phyloP scores from a whole-genome alignment of 2,888 invertebrate species.

The Euzetes globulus region DNA sequence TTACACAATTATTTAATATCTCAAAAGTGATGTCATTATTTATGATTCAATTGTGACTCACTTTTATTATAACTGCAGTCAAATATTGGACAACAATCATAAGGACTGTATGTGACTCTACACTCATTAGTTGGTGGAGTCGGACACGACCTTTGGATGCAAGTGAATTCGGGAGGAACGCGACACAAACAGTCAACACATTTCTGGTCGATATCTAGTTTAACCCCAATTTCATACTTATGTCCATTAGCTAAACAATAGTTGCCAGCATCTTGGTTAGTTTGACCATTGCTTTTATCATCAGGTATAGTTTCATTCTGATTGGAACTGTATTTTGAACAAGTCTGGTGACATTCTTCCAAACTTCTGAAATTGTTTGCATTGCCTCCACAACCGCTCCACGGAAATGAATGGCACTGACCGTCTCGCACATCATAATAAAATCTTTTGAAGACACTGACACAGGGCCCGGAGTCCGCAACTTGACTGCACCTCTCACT shows the following conservation, averaged over 20 bases:
- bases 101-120: not conserved
- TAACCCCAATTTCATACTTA: not conserved
- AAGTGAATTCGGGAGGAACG: not conserved
- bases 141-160: slow-evolving; percentile 1
- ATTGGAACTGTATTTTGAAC: not conserved
- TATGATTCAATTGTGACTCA: not conserved
- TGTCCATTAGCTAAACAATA: not conserved
- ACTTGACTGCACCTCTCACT: not conserved
- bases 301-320: not conserved
- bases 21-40: not conserved
- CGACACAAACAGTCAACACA: not conserved
- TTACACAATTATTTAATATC: not conserved
- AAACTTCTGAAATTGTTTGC: not conserved
- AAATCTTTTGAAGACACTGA: not conserved
- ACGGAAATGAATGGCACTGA: not conserved
- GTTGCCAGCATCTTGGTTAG: not conserved
- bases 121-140: not conserved
- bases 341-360: not conserved
- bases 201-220: not conserved
- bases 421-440: not conserved
- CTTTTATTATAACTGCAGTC: not conserved
- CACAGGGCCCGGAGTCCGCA: not conserved
- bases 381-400: not conserved
- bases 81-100: not conserved
- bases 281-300: not conserved